A percentile compares a stretch with the other conserved stretches of the same genome.
Conservation (phyloP, 2,113 vertebrate genomes). For the Cavia porcellus region DNA sequence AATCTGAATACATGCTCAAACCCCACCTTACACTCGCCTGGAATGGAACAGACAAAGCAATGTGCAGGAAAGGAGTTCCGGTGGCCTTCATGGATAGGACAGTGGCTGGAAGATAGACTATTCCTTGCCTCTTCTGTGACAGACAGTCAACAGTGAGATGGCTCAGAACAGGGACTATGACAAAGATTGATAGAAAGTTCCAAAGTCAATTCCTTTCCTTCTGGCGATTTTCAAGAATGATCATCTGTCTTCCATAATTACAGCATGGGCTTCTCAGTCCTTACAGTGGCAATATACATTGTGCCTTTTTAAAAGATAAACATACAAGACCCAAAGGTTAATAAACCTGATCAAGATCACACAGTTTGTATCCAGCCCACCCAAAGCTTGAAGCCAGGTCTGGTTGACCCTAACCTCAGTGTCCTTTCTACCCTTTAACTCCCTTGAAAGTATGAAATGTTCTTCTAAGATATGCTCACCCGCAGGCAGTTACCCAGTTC, state of each 20-base stretch:
- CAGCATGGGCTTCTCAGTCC: accelerated
- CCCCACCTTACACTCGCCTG: accelerated
- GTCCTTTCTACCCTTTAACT: not conserved
- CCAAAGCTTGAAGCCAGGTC: not conserved
- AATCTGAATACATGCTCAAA: not conserved
- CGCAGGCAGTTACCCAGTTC: not conserved
- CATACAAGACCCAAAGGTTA: not conserved
- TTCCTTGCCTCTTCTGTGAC: not conserved
- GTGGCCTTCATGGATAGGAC: not conserved
- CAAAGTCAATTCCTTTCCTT: not conserved
- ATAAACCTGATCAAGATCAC: not conserved
- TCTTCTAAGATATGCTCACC: not conserved
- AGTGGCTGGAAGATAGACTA: not conserved
- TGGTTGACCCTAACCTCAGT: not conserved
- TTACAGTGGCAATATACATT: not conserved
- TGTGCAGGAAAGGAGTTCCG: not conserved
- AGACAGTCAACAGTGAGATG: not conserved
- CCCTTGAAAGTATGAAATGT: not conserved
- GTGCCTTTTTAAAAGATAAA: not conserved
- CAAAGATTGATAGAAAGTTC: not conserved
- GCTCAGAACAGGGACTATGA: not conserved
- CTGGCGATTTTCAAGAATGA: not conserved
- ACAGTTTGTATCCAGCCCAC: not conserved
- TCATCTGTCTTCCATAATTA: not conserved
- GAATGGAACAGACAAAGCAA: not conserved